A percentile compares a stretch with the other conserved stretches of the same genome.
Evolutionary conservation across 2,113 vertebrate genomes (phyloP).

Genomic region (Apodemus sylvaticus): DNA sequence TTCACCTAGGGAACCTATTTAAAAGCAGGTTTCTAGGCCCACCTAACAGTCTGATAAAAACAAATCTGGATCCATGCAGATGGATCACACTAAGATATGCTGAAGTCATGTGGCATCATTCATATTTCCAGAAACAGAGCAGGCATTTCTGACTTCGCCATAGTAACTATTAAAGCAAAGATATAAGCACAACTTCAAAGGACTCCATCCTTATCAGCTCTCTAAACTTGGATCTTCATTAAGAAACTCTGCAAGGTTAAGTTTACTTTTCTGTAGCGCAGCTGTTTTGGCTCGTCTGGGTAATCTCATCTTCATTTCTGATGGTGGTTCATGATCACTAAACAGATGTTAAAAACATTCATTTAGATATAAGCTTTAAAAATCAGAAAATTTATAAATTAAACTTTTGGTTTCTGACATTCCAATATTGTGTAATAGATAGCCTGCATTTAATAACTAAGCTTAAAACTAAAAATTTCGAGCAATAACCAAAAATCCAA

Average conservation of each 20-base stretch:
- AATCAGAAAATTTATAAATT: slow-evolving; percentile 68
- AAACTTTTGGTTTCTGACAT: slow-evolving; percentile 58
- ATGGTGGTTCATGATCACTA: slow-evolving; percentile 86
- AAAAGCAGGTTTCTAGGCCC: neutral
- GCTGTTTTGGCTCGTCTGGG: slow-evolving; percentile 91
- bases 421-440: slow-evolving; percentile 49
- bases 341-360: slow-evolving; percentile 72
- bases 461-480: slow-evolving; percentile 56
- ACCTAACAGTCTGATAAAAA: neutral
- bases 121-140: neutral
- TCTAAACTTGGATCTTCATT: slow-evolving; percentile 82
- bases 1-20: neutral
- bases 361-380: slow-evolving; percentile 70
- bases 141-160: slow-evolving; percentile 33
- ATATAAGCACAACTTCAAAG: slow-evolving; percentile 50
- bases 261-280: slow-evolving; percentile 92
- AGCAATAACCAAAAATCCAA: slow-evolving; percentile 16
- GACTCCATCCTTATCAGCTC: slow-evolving; percentile 13
- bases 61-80: neutral
- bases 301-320: slow-evolving; percentile 83
- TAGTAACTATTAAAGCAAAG: slow-evolving; percentile 57
- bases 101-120: neutral
- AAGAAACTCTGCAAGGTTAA: slow-evolving; percentile 90
- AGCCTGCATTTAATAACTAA: slow-evolving; percentile 14
- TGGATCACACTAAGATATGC: neutral